Conservation (phyloP, 2,113 vertebrate species). For the Colius striatus region DNA sequence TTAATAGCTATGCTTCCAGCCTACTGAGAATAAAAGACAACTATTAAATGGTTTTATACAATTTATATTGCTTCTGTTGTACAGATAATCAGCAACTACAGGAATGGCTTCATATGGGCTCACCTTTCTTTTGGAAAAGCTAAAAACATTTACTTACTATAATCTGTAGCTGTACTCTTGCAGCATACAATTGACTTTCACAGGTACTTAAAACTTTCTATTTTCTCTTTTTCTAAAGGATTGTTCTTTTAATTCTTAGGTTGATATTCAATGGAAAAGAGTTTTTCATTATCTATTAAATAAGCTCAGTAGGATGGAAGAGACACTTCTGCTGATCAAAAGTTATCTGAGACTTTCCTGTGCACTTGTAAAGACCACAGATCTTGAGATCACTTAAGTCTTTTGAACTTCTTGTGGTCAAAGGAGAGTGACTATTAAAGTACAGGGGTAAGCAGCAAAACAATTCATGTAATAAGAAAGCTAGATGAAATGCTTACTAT, state of each 20-base stretch:
- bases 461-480: not conserved
- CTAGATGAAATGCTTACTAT: not conserved
- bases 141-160: not conserved
- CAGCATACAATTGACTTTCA: not conserved
- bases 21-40: not conserved
- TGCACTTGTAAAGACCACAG: not conserved
- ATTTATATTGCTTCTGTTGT: not conserved
- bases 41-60: not conserved
- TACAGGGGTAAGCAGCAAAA: not conserved
- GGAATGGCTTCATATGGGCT: not conserved
- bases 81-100: not conserved
- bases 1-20: not conserved
- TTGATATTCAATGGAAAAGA: not conserved
- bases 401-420: not conserved
- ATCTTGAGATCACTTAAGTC: not conserved
- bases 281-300: not conserved
- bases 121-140: not conserved
- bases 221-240: not conserved
- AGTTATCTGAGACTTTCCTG: not conserved
- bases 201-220: not conserved
- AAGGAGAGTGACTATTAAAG: not conserved
- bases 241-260: not conserved
- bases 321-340: not conserved
- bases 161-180: not conserved
- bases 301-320: not conserved